These are phyloP conservation scores for Hermodice carunculata DNA, from an alignment of 2,888 invertebrate genomes.

Conservation along the genomic window DNA sequence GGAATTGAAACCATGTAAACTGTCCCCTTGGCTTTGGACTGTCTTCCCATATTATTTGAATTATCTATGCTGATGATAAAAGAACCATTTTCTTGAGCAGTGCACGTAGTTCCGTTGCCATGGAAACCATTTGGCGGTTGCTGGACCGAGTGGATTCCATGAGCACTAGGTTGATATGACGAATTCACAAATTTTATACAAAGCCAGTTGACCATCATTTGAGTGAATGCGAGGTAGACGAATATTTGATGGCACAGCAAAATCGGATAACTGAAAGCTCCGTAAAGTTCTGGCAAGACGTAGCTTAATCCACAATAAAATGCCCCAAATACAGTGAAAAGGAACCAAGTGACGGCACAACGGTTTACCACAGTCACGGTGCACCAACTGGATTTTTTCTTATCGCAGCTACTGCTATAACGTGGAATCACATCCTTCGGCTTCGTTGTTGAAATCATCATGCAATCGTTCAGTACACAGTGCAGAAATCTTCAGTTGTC, in stretches of 20 bases:
- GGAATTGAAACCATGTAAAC: constrained; percentile 7
- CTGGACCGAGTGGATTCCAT: constrained; percentile 31
- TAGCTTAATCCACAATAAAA: constrained; percentile 43
- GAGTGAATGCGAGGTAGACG: constrained; percentile 47
- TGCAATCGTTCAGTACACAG: too few species aligned
- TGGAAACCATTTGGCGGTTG: too few species aligned
- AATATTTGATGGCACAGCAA: constrained; percentile 33
- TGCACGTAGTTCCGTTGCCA: too few species aligned
- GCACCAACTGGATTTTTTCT: too few species aligned
- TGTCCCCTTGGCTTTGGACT: constrained; percentile 1
- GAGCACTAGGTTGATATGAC: constrained; percentile 42
- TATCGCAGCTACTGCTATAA: too few species aligned
- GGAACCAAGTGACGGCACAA: too few species aligned
- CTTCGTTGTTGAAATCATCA: too few species aligned
- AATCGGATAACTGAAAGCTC: constrained; percentile 27
- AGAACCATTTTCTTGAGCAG: too few species aligned
- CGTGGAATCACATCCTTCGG: too few species aligned
- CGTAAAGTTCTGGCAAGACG: constrained; percentile 52
- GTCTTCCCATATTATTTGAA: not conserved
- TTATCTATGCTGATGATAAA: constrained; percentile 32
- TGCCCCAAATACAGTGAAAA: constrained; percentile 39
- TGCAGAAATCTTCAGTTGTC: too few species aligned
- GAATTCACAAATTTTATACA: constrained; percentile 54
- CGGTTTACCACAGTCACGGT: too few species aligned
- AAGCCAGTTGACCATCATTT: constrained; percentile 57